Conservation (phyloP, 2,113 vertebrate species). For the Oophaga pumilio region DNA sequence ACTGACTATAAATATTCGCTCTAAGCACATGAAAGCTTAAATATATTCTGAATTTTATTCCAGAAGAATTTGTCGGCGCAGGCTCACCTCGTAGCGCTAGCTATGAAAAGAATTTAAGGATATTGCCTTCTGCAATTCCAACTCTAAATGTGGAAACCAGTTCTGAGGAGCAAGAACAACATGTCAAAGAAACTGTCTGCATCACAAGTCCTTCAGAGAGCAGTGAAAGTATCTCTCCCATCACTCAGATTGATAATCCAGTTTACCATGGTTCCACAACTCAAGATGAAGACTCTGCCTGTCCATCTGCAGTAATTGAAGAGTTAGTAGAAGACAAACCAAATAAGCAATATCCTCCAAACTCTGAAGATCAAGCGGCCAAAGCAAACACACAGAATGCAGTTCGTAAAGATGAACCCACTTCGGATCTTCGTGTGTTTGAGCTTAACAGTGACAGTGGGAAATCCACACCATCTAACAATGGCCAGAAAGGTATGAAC, state of each 20-base stretch:
- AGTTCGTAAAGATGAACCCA: constrained; percentile 80
- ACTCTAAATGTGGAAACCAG: constrained; percentile 59
- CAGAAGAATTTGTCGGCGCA: constrained; percentile 84
- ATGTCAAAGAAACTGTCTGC: constrained; percentile 60
- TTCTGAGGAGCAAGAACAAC: constrained; percentile 57
- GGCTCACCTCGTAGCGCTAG: constrained; percentile 71
- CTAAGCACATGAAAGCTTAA: not conserved
- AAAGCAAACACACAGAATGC: constrained; percentile 72
- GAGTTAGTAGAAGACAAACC: constrained; percentile 60
- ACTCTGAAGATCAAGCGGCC: constrained; percentile 61
- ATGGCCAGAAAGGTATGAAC: constrained; percentile 90
- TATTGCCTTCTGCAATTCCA: constrained; percentile 56
- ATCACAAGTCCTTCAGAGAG: constrained; percentile 77
- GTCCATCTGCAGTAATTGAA: constrained; percentile 62
- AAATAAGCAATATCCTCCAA: constrained; percentile 34
- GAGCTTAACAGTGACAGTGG: constrained; percentile 97
- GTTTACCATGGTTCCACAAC: constrained; percentile 60
- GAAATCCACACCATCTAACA: constrained; percentile 97
- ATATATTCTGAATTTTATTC: not conserved
- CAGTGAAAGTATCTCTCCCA: constrained; percentile 88
- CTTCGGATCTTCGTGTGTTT: constrained; percentile 89
- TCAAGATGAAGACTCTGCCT: constrained; percentile 62
- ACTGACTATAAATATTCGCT: not conserved
- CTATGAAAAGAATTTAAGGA: constrained; percentile 63
- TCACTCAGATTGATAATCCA: constrained; percentile 84